A percentile compares a stretch with the other conserved stretches of the same genome.
phyloP scores from a whole-genome alignment of 2,797 vertebrate genomes.

The Graptemys geographica region DNA sequence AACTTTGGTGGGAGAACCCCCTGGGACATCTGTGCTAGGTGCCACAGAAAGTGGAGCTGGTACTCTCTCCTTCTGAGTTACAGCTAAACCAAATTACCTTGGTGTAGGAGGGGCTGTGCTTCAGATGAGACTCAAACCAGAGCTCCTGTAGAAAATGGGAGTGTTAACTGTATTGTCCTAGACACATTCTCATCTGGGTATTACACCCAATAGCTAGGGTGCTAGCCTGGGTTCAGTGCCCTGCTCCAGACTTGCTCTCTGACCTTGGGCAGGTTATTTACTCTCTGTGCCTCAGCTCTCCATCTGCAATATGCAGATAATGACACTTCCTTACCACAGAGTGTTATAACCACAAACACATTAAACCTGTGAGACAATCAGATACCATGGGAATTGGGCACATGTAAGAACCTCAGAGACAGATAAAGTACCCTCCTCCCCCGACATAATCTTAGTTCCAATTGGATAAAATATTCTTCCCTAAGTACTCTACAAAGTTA shows the following conservation, averaged over 20 bases:
- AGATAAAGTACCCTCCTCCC: not conserved
- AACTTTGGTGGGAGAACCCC: not conserved
- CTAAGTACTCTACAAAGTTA: not conserved
- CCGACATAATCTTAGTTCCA: not conserved
- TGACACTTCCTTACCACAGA: no score
- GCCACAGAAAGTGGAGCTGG: not conserved
- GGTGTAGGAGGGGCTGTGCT: not conserved
- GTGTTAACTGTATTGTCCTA: not conserved
- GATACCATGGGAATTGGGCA: not conserved
- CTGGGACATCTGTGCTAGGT: not conserved
- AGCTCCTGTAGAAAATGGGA: not conserved
- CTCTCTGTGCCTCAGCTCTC: not conserved
- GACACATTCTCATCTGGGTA: not conserved
- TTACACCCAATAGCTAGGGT: not conserved
- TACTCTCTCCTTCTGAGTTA: fast-evolving
- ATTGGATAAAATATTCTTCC: slow-evolving; percentile 30
- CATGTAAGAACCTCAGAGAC: not conserved
- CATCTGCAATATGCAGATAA: no score
- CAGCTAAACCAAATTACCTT: not conserved
- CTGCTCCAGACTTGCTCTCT: not conserved
- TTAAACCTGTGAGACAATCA: not conserved
- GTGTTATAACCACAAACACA: not conserved
- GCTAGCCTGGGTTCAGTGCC: not conserved
- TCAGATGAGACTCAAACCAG: not conserved
- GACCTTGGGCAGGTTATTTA: not conserved